Percentiles rank a stretch among this genome's conserved stretches.
Evolutionary conservation across 2,797 vertebrate species (phyloP).

Genomic region (Streptopelia turtur): DNA sequence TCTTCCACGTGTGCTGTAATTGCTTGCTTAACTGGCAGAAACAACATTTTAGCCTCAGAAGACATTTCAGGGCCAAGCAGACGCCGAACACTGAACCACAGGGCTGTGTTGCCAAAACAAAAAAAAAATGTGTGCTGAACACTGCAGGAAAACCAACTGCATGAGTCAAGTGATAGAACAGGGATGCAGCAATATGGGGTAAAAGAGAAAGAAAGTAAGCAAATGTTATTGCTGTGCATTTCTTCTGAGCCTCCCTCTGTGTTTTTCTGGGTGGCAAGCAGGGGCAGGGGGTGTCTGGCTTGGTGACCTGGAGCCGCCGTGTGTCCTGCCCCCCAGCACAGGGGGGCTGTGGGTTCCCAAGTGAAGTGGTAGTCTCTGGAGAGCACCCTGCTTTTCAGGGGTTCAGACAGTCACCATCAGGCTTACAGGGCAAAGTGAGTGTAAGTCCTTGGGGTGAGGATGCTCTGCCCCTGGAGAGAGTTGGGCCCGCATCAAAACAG

Average conservation of each 20-base stretch:
- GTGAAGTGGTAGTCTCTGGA: background rate
- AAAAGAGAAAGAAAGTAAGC: background rate
- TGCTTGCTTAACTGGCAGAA: background rate
- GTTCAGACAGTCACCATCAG: background rate
- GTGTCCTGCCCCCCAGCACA: background rate
- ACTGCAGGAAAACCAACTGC: background rate
- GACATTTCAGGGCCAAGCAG: background rate
- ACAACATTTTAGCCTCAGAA: background rate
- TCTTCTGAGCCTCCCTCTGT: background rate
- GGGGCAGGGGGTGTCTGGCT: background rate
- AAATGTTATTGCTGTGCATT: background rate
- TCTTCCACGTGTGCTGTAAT: background rate
- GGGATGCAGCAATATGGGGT: background rate
- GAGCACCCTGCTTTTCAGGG: background rate
- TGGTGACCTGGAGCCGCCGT: background rate
- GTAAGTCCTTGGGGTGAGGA: background rate
- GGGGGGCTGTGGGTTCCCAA: background rate
- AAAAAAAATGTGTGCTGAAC: background rate
- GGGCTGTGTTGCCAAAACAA: background rate
- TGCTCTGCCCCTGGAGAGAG: background rate
- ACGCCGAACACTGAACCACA: rapidly evolving
- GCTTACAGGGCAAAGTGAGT: background rate
- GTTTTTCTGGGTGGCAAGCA: background rate
- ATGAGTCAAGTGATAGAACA: background rate
- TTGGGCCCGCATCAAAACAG: background rate